Base-by-base conservation (phyloP, 2,113 vertebrate species). In the Hippocampus barbouri region DNA sequence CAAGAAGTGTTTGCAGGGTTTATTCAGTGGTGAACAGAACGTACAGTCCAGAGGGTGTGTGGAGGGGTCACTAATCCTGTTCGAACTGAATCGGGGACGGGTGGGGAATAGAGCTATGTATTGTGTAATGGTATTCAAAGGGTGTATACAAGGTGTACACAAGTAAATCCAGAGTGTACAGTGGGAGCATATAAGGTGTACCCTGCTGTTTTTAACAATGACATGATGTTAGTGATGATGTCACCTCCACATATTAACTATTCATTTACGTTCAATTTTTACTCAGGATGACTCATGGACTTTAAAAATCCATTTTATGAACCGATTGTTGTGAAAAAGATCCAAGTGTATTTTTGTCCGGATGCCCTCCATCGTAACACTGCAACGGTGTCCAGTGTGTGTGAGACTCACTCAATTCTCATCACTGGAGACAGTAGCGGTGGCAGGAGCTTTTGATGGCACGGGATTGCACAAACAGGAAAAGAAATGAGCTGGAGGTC, bases 401-500 rank as follows among this genome's bases (percentile, higher is more conserved):
- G 61, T 65, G 79, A 61, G 68, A 69, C 66, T 62, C 65, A 47
- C 4, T 43, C 47, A 18, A 18, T 61, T 34, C 64, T 47, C 64
- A 66, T 66, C 59, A 67, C 43, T 73, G 20, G 20, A 49, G 30
- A 56, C 41, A 23, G 21, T 43, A 47, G 71, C 71, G 64, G 67
- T 53, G 64, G 14, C 41, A 18, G 64, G 7, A 43, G 64, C 16
- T 66, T 47, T 7, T 27, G 25, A 66, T 47, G 23, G 43, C 30
- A 30, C 30, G 64, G 64, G 14, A 66, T 15, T 75, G 69, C 18
- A 59, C 40, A 72, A 77, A 81, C 74, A 66, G 70, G 49, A 74
- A 74, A 81, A 80, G 27, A 81, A 85, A 85, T 66, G 71, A 79
- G 75, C 0, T 1, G 0, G 14, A 78, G 69, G 73, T 76, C 21